Conservation (phyloP, 1,140 invertebrate species). For the Cotesia glomerata region DNA sequence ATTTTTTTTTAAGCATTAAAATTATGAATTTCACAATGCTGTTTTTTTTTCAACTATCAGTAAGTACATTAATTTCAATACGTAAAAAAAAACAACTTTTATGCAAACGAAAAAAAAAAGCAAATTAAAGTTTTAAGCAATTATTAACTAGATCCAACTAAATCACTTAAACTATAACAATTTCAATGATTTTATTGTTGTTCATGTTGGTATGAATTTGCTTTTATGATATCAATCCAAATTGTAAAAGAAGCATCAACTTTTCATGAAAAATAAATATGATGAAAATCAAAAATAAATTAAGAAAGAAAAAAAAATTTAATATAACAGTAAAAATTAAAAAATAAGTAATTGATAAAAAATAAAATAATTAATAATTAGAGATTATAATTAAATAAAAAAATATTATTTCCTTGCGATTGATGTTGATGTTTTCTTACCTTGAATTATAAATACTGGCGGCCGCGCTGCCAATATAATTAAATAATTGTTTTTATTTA, state of each 20-base stretch:
- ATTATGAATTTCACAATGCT: too few relatives aligned
- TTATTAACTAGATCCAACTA: too few relatives aligned
- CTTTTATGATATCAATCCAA: not conserved
- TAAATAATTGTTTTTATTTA: conserved; percentile 65
- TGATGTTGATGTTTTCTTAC: conserved; percentile 62
- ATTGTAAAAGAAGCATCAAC: not conserved
- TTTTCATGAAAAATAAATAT: not conserved
- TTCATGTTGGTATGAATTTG: not conserved
- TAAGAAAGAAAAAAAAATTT: too few relatives aligned
- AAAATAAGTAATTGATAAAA: not conserved
- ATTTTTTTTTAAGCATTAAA: too few relatives aligned
- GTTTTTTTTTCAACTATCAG: too few relatives aligned
- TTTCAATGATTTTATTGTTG: not conserved
- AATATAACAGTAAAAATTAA: conserved; percentile 18
- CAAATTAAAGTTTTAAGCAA: too few relatives aligned
- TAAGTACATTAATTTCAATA: too few relatives aligned
- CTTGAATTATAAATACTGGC: conserved; percentile 64
- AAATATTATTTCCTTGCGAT: conserved; percentile 56
- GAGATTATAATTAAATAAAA: conserved; percentile 30
- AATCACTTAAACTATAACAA: not conserved
- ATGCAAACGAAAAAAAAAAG: too few relatives aligned
- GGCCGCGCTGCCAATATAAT: conserved; percentile 65
- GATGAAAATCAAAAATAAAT: conserved; percentile 16
- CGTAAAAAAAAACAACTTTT: too few relatives aligned
- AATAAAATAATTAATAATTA: conserved; percentile 37